Evolutionary conservation across 2,113 vertebrate genomes (phyloP).

Genomic region (Anser cygnoides): DNA sequence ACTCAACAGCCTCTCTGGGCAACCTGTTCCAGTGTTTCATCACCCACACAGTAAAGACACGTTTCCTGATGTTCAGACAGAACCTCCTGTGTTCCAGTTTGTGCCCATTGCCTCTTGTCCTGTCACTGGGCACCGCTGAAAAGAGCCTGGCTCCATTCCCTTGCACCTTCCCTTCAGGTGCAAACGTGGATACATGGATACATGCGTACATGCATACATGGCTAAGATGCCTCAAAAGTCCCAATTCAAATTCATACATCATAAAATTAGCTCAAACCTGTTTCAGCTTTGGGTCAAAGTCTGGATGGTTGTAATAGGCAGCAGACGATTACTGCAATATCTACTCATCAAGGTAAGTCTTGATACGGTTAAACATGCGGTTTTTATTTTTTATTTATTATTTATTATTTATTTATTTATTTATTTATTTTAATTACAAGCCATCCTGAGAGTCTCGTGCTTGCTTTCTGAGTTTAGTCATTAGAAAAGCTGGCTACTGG

Average conservation of each 20-base stretch:
- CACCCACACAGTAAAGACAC: neutral
- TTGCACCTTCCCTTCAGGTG: neutral
- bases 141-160: neutral
- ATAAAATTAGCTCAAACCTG: neutral
- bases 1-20: neutral
- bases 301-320: neutral
- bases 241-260: neutral
- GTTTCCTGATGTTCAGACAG: neutral
- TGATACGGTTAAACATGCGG: neutral
- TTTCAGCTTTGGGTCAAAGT: rapidly evolving
- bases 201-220: neutral
- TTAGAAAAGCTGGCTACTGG: neutral
- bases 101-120: neutral
- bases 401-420: neutral
- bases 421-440: neutral
- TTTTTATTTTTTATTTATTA: neutral
- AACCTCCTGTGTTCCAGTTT: neutral
- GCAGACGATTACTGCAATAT: neutral
- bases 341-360: neutral
- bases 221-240: neutral
- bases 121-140: neutral
- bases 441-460: neutral
- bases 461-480: neutral
- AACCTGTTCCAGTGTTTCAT: neutral
- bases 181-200: no score